phyloP scores from a whole-genome alignment of 2,888 invertebrate species.

The Xestobium rufovillosum region DNA sequence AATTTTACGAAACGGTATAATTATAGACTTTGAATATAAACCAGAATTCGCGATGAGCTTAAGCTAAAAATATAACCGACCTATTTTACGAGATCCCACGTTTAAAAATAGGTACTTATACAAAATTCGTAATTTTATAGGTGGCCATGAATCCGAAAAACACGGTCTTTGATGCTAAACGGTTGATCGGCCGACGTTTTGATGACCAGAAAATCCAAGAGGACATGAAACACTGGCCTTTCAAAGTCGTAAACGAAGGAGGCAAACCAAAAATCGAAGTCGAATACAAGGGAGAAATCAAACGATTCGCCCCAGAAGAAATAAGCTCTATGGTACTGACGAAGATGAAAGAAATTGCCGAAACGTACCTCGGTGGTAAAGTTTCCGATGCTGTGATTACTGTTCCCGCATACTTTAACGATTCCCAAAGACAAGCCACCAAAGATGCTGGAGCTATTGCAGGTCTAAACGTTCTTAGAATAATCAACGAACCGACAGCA shows the following conservation, averaged over 20 bases:
- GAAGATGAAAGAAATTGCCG: constrained; percentile 78
- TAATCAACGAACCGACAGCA: constrained; percentile 87
- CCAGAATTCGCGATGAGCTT: too few species aligned
- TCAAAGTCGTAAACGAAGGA: constrained; percentile 58
- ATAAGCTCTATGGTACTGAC: constrained; percentile 77
- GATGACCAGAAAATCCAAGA: constrained; percentile 70
- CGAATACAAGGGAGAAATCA: constrained; percentile 65
- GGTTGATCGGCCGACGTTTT: constrained; percentile 74
- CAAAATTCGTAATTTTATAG: too few species aligned
- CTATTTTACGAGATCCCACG: too few species aligned
- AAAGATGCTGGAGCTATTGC: constrained; percentile 85
- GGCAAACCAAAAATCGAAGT: constrained; percentile 70
- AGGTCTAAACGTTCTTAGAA: constrained; percentile 79
- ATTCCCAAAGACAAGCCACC: constrained; percentile 75
- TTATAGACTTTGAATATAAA: too few species aligned
- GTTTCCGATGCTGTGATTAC: constrained; percentile 74
- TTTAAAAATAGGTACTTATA: too few species aligned
- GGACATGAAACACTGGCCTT: constrained; percentile 83
- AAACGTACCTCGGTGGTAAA: constrained; percentile 60
- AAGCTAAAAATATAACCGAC: too few species aligned
- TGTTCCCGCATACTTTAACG: constrained; percentile 79
- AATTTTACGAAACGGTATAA: too few species aligned
- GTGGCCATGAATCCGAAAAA: constrained; percentile 74
- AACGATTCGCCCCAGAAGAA: constrained; percentile 75
- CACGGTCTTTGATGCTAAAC: constrained; percentile 76